Conservation (phyloP, 2,797 vertebrate genomes). For the Nyctalus aviator region DNA sequence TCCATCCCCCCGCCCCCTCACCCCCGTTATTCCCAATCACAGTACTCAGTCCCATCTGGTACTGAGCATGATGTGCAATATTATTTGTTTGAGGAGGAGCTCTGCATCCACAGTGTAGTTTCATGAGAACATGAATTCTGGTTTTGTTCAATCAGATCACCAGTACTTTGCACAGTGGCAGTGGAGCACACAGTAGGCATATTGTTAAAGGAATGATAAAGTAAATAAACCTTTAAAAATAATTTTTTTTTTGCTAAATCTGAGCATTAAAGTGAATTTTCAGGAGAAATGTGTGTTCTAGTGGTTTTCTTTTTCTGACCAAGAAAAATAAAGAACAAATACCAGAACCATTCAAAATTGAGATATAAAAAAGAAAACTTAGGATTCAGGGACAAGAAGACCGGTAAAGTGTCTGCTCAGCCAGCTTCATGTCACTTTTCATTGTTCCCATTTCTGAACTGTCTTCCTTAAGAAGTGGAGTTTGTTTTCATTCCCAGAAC, state of each 20-base stretch:
- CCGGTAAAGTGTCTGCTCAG: neutral
- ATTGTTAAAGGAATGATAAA: neutral
- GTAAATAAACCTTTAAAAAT: neutral
- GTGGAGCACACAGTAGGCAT: neutral
- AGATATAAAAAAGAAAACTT: neutral
- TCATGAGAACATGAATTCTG: neutral
- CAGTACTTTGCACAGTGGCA: neutral
- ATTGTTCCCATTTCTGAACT: neutral
- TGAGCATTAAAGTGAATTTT: conserved; percentile 10
- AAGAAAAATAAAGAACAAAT: conserved; percentile 29
- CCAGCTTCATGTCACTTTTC: neutral
- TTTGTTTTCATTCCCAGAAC: conserved; percentile 21
- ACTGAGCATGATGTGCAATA: neutral
- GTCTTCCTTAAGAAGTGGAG: neutral
- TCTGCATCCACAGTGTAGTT: neutral
- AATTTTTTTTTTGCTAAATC: neutral
- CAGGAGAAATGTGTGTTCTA: neutral
- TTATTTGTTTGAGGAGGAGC: neutral
- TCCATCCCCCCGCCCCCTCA: neutral
- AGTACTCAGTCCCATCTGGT: neutral
- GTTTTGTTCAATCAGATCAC: neutral
- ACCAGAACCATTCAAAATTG: neutral
- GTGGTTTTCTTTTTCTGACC: conserved; percentile 23
- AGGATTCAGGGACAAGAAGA: neutral
- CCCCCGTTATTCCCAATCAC: neutral